Evolutionary conservation across 92 coral and sea anemone species (phyloP), one percentile per base, ranked within the genome.

Genomic region (Epizoanthus stellaris): DNA sequence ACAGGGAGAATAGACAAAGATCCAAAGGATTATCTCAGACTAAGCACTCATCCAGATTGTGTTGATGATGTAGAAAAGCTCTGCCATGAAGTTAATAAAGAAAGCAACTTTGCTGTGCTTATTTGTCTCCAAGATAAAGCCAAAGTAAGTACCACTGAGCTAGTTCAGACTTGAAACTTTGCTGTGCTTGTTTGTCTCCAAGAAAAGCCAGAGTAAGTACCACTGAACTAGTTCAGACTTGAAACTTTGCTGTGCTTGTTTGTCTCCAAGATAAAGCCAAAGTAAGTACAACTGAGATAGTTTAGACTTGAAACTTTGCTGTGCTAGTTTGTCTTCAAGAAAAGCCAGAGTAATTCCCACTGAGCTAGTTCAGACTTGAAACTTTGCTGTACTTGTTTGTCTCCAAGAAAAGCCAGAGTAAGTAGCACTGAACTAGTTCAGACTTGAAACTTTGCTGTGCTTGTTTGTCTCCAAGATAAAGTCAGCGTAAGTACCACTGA

Each of bases 221-320:
- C 43, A 40, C 10, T 21, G 70, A 16, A 0, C 17, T 1, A 12
- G 25, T 69, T 30, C 34, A 30, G 34, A 30, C 34, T 30, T 30
- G 34, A 30, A 94, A 94, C 74, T 94, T 94, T 87, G 95, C 84
- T 42, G 85, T 94, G 17, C 89, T 94, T 43, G 92, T 89, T 19
- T 94, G 98, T 74, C 73, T 94, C 45, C 98, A 94, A 70, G 95
- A 94, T 5, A 94, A 94, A 70, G 98, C 98, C 10, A 89, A 84
- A 90, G 96, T 91, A 63, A n/a, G 56, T 67, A 13, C 14, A 25
- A 59, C 38, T 30, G 34, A 30, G 34, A 0, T 1, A 12, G 25
- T 69, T 30, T 1, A 30, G 34, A 30, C 34, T 30, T 30, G 34
- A 30, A 94, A 94, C 74, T 94, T 94, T 87, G 95, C 84, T 42